Percentiles rank a stretch among this genome's conserved stretches.
Evolutionary conservation across 1,140 invertebrate species (phyloP).

Genomic region (Drosophila auraria): DNA sequence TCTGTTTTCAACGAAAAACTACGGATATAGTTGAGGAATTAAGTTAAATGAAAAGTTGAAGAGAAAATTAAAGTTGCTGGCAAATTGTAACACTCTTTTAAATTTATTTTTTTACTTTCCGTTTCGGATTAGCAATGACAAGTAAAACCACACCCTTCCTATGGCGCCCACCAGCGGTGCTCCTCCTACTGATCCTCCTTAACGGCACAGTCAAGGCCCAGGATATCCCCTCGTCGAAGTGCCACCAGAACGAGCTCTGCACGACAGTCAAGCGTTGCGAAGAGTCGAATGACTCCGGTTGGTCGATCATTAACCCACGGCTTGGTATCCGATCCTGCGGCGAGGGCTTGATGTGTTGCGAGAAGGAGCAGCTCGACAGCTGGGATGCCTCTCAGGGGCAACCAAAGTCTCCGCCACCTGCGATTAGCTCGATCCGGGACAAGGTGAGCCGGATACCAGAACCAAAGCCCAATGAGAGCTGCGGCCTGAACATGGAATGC

Average conservation of each 20-base stretch:
- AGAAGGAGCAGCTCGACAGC: constrained; percentile 54
- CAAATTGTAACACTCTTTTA: no score
- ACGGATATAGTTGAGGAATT: background rate
- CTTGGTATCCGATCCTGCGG: constrained; percentile 43
- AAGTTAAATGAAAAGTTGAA: no score
- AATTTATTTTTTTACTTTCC: no score
- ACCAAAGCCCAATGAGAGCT: constrained; percentile 50
- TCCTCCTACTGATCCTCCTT: constrained; percentile 23
- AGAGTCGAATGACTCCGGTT: constrained; percentile 56
- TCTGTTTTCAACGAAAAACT: constrained; percentile 11
- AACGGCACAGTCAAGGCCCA: constrained; percentile 8
- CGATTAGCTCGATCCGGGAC: background rate
- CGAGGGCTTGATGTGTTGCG: constrained; percentile 42
- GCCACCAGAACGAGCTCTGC: constrained; percentile 44
- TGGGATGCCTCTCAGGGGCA: constrained; percentile 35
- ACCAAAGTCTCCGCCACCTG: no score
- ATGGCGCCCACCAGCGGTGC: background rate
- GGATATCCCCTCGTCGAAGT: constrained; percentile 16
- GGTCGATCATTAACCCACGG: constrained; percentile 42
- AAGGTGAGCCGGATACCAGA: constrained; percentile 22
- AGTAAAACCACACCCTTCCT: background rate
- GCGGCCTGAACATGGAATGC: constrained; percentile 64
- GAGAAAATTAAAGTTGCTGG: no score
- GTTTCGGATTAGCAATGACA: no score
- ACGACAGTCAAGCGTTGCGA: constrained; percentile 48